phyloP scores from a whole-genome alignment of 2,113 vertebrate species.

The Mus pahari region DNA sequence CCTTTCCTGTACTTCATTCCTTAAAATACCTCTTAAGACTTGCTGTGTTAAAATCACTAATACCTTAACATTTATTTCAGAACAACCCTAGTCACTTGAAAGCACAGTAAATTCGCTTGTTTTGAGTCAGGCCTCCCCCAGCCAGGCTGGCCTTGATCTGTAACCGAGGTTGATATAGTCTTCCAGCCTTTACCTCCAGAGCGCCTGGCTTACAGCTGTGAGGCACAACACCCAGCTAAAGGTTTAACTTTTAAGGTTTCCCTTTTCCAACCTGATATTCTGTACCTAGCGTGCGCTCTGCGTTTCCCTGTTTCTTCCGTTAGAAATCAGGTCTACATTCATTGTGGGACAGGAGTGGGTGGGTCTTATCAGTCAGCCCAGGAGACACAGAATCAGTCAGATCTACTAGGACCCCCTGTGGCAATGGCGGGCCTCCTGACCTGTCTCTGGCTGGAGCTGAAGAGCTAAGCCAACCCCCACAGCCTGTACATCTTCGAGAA shows the following conservation, averaged over 20 bases:
- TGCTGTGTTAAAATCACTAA: not conserved
- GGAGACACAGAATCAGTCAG: not conserved
- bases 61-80: too few relatives aligned
- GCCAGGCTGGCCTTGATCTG: not conserved
- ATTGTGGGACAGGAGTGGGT: too few relatives aligned
- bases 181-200: not conserved
- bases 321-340: not conserved
- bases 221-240: not conserved
- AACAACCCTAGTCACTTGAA: not conserved
- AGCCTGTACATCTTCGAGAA: not conserved
- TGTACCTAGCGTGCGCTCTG: not conserved
- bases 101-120: not conserved
- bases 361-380: not conserved
- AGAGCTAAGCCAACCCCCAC: not conserved
- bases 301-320: slow-evolving; percentile 44
- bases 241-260: slow-evolving; percentile 40
- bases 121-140: fast-evolving
- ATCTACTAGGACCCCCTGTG: not conserved
- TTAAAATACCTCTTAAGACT: not conserved
- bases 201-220: not conserved
- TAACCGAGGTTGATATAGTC: not conserved
- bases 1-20: not conserved
- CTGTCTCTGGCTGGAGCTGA: not conserved
- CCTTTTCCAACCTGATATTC: slow-evolving; percentile 38
- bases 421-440: not conserved